Conservation (phyloP, 2,797 vertebrate species). For the Alfaro cultratus region DNA sequence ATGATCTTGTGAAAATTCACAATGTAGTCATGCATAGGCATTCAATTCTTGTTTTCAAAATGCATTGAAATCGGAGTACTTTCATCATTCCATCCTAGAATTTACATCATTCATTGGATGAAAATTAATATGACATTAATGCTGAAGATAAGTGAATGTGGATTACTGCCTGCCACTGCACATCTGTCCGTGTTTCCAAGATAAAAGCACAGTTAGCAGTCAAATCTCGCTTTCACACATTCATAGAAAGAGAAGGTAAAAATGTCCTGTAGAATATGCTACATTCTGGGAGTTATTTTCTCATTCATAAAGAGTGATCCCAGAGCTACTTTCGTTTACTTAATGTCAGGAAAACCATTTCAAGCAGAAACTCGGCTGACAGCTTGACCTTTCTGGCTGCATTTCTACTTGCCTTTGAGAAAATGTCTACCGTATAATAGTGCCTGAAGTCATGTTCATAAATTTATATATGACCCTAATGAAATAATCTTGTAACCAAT, state of each 20-base stretch:
- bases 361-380: slow-evolving; percentile 42
- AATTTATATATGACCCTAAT: slow-evolving; percentile 17
- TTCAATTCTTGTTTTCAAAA: not conserved
- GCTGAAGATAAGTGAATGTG: not conserved
- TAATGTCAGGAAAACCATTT: slow-evolving; percentile 47
- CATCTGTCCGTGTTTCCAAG: not conserved
- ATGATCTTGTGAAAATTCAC: not conserved
- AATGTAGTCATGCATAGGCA: not conserved
- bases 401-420: slow-evolving; percentile 34
- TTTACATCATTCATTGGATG: not conserved
- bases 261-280: slow-evolving; percentile 10
- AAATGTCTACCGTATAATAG: slow-evolving; percentile 26
- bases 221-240: not conserved
- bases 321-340: slow-evolving; percentile 41
- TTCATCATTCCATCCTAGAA: not conserved
- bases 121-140: not conserved
- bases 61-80: not conserved
- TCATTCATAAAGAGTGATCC: slow-evolving; percentile 31
- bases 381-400: slow-evolving; percentile 52
- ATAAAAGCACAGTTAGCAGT: not conserved
- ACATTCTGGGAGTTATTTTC: slow-evolving; percentile 26
- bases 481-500: slow-evolving; percentile 16
- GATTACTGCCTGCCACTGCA: not conserved
- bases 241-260: not conserved
- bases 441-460: slow-evolving; percentile 26